phyloP scores from a whole-genome alignment of 2,888 invertebrate genomes.

The Eupeodes latifasciatus region DNA sequence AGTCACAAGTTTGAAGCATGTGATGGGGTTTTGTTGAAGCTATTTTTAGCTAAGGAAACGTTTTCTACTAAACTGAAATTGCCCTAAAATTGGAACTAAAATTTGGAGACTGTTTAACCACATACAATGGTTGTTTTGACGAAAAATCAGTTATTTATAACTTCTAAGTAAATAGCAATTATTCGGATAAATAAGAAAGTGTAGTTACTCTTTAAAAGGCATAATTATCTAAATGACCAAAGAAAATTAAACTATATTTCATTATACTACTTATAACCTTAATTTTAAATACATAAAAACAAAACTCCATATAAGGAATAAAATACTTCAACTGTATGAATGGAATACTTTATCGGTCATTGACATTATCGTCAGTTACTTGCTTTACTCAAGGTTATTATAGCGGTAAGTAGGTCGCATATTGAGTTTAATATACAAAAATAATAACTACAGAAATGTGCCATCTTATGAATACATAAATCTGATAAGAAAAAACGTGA shows the following conservation, averaged over 20 bases:
- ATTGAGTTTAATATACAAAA: neutral
- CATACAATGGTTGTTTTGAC: no score
- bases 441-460: neutral
- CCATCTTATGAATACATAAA: conserved; percentile 16
- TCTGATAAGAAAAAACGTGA: neutral
- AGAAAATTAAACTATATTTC: neutral
- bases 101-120: no score
- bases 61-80: no score
- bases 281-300: neutral
- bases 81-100: no score
- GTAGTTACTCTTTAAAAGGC: no score
- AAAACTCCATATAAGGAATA: neutral
- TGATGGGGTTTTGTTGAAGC: no score
- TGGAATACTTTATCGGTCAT: conserved; percentile 10
- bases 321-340: neutral
- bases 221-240: no score
- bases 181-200: no score
- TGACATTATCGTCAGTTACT: neutral
- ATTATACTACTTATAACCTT: neutral
- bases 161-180: no score
- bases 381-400: conserved; percentile 19
- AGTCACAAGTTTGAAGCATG: no score
- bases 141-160: no score
- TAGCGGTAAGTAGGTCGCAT: conserved; percentile 23
- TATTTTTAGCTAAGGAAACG: no score